Base-by-base conservation (phyloP, 2,797 vertebrate genomes). In the Acrossocheilus fasciatus region DNA sequence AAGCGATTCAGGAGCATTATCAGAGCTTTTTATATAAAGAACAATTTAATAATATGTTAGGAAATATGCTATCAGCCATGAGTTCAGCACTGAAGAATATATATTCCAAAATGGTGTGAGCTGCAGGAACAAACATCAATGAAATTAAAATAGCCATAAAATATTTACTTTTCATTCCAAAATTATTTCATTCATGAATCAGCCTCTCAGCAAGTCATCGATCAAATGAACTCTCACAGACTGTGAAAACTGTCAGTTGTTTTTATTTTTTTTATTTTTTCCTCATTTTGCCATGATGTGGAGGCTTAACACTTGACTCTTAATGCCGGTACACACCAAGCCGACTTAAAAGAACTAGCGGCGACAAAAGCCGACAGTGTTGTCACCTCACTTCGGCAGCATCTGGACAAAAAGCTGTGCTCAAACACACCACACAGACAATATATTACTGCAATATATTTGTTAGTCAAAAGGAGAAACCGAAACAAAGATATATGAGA, bases 1-100 rank as follows among this genome's bases (percentile, higher is more conserved):
- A 91, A 92, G 76, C 81, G 81, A 85, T 86, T 79, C 30, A 86
- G 77, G 30, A 74, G 12, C 66, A 62, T 79, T 45, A 72, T 79
- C 20, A 17, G 78, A 75, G 78, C 57, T 81, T 86, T 86, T 86
- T 81, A 81, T n/a, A 52, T n/a, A 41, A 41, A 62, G n/a, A 86
- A 43, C 52, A 43, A 11, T 10, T 74, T n/a, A 45, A 23, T 39
- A 73, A 73, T 72, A 59, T 54, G 30, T 26, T 54, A 41, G 20
- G 15, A 69, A 78, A 70, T 50, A 17, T 59, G 50, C 70, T 12
- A n/a, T 73, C 30, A 66, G 41, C 30, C 57, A 39, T 18, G 57
- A 76, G 41, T 84, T 36, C 70, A 72, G 8, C 84, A 80, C 76
- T 80, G 66, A 80, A 20, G 26, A 62, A 75, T 34, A 36, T 62